phyloP scores from a whole-genome alignment of 2,888 invertebrate species.

The Ophion costatus region DNA sequence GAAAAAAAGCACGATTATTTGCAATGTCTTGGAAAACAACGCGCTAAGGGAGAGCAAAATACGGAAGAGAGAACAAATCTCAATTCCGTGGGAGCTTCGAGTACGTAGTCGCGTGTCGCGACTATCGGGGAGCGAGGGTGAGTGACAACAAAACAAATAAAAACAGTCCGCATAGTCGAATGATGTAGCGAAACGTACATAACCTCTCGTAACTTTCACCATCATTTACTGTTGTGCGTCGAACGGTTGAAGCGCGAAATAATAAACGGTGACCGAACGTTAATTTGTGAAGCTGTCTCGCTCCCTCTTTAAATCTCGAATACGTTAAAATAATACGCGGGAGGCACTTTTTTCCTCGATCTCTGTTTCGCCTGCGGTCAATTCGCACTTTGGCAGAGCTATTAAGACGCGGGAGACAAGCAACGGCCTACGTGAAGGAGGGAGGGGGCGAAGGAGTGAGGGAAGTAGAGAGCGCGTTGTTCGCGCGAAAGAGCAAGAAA shows the following conservation, averaged over 20 bases:
- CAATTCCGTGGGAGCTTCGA: neutral
- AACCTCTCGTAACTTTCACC: slow-evolving; percentile 62
- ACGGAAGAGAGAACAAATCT: neutral
- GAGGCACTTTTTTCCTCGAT: neutral
- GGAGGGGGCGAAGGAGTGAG: slow-evolving; percentile 32
- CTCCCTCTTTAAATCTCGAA: neutral
- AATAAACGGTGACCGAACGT: slow-evolving; percentile 14
- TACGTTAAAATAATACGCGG: neutral
- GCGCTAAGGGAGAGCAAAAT: neutral
- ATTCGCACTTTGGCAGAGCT: slow-evolving; percentile 48
- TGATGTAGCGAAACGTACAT: slow-evolving; percentile 60
- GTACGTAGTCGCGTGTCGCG: neutral
- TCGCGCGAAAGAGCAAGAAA: neutral
- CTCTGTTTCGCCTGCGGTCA: slow-evolving; percentile 22
- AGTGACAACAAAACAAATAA: neutral
- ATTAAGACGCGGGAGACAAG: slow-evolving; percentile 39
- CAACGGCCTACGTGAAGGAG: slow-evolving; percentile 29
- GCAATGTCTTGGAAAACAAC: neutral
- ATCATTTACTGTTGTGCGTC: slow-evolving; percentile 49
- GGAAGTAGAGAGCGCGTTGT: slow-evolving; percentile 45
- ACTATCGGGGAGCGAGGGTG: neutral
- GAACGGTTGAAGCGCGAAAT: slow-evolving; percentile 50
- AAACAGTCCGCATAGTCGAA: neutral
- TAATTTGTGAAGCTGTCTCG: neutral
- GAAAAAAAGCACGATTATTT: slow-evolving; percentile 14